Evolutionary conservation across 2,888 invertebrate genomes (phyloP), one percentile per base, ranked within the genome.

Genomic region (Cantharis rufa): DNA sequence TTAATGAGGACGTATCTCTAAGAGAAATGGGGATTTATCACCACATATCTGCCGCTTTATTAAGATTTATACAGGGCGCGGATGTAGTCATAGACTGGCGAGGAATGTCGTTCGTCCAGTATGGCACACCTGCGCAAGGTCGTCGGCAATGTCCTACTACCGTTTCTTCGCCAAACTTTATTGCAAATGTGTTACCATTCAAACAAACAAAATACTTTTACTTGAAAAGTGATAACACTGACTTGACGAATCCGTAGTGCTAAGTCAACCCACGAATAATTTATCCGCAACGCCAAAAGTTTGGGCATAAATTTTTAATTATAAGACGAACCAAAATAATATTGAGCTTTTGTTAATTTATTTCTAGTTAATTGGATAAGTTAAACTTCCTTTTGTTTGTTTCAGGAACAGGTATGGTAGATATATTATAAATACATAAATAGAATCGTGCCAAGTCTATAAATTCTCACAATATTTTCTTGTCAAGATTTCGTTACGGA

Each of bases 1-100:
- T 89, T 88, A 88, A 89, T 88, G 89, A 88, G 88, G 86, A 89
- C 88, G 87, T 88, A 89, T 88, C 86, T 88, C 87, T 83, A 81
- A 83, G 85, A 84, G 87, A 88, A 88, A 89, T 88, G 87, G 88
- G 88, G 86, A 89, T 89, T 89, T 88, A 89, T 89, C 87, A 86
- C 88, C 87, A 86, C 86, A 87, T 87, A 87, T 88, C 86, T 87
- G 86, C 86, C 85, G 87, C 84, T 87, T 88, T 88, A 89, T 89
- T 88, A 88, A 88, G 89, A 89, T 89, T 89, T 89, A 89, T 88
- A 87, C 86, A 85, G 85, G 85, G 84, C 83, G 84, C 82, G 82
- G 82, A 74, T 77, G 79, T 78, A 78, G 77, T 79, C 79, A 79
- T 73, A 77, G 79, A 74, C 78, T 79, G 80, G 75, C 79, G 80